Percentiles rank a stretch among this genome's conserved stretches.
These are phyloP conservation scores for Turdus rufiventris DNA, from an alignment of 2,113 vertebrate genomes.

Conservation along the genomic window DNA sequence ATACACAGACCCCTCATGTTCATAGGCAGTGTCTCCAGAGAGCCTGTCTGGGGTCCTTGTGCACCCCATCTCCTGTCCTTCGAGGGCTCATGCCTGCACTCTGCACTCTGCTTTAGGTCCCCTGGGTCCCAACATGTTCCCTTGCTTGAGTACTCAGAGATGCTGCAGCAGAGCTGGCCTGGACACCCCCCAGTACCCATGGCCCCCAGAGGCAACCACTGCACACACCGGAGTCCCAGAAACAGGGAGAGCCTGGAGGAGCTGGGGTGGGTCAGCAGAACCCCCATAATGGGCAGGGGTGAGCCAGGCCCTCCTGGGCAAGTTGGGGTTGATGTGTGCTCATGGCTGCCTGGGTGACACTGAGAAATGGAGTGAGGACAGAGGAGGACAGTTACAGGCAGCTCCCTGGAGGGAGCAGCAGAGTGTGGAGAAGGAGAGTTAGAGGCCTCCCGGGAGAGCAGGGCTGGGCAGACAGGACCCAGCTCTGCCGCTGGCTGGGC, in stretches of 20 bases:
- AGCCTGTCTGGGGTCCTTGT: not conserved
- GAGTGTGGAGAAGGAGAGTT: not conserved
- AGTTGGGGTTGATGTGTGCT: not conserved
- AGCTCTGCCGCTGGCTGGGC: accelerated
- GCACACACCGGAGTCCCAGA: accelerated
- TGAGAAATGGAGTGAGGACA: not conserved
- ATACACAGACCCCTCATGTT: not conserved
- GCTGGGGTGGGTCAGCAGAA: not conserved
- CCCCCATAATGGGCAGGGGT: accelerated
- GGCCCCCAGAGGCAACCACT: not conserved
- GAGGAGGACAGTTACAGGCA: not conserved
- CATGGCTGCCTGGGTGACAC: not conserved
- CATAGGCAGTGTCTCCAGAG: not conserved
- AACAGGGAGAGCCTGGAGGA: not conserved
- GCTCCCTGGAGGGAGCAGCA: not conserved
- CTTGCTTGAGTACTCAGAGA: not conserved
- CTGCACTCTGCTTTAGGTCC: not conserved
- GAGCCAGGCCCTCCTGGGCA: not conserved
- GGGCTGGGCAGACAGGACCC: not conserved
- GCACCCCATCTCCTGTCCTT: not conserved
- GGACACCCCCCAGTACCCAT: not conserved
- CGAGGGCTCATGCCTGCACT: accelerated
- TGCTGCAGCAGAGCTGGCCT: not conserved
- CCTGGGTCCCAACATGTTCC: accelerated
- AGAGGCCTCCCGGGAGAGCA: not conserved